Percentiles rank a stretch among this genome's conserved stretches.
Evolutionary conservation across 2,888 invertebrate species (phyloP).

Genomic region (Chouioia cunea): DNA sequence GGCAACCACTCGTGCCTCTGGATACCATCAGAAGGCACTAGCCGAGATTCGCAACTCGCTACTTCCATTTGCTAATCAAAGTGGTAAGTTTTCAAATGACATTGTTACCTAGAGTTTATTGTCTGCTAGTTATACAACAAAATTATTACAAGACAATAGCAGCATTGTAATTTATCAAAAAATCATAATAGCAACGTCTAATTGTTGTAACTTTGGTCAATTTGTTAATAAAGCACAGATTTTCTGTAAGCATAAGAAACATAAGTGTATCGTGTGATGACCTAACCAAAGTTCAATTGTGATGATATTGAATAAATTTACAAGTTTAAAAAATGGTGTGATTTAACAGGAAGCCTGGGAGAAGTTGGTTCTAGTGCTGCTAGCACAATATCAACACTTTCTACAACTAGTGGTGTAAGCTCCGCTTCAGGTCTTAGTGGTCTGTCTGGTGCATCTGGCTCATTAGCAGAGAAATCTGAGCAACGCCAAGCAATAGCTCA

Average conservation of each 20-base stretch:
- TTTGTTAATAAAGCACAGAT: too few relatives aligned
- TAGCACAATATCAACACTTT: conserved; percentile 78
- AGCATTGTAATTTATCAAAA: too few relatives aligned
- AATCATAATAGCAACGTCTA: too few relatives aligned
- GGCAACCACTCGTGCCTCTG: conserved; percentile 79
- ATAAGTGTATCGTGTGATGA: too few relatives aligned
- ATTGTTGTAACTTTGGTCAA: too few relatives aligned
- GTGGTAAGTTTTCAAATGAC: conserved; percentile 60
- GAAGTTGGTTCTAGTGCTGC: conserved; percentile 81
- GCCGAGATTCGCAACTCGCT: conserved; percentile 88
- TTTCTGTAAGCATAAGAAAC: too few relatives aligned
- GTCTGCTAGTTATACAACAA: too few relatives aligned
- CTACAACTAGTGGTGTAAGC: conserved; percentile 75
- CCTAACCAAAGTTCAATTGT: too few relatives aligned
- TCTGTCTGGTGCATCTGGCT: conserved; percentile 74
- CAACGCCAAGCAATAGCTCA: conserved; percentile 77
- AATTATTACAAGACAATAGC: background rate
- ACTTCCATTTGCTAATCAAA: conserved; percentile 80
- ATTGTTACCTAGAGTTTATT: too few relatives aligned
- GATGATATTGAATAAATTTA: too few relatives aligned
- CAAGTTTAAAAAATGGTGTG: background rate
- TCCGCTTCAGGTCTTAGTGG: conserved; percentile 74
- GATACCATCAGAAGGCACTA: conserved; percentile 89
- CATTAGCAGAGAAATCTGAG: conserved; percentile 75
- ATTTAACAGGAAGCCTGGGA: conserved; percentile 68